Conservation (phyloP, 1,140 invertebrate genomes). For the Zaprionus nigranus region DNA sequence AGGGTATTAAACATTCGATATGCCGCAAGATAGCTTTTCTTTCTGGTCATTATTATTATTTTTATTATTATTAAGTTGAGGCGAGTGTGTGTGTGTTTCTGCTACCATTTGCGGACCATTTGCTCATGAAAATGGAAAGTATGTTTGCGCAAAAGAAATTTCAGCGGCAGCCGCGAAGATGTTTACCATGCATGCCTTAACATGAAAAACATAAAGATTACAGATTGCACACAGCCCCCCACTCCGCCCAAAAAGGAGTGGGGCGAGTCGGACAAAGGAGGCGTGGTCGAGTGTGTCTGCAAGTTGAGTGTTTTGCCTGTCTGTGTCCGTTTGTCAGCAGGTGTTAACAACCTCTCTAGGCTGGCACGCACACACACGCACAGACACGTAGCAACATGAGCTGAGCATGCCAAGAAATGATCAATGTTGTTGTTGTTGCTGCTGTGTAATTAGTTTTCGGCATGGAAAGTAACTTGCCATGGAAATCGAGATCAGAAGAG, state of each 20-base stretch:
- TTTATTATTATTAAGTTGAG: conserved; percentile 36
- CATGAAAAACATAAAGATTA: conserved; percentile 65
- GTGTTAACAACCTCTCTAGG: conserved; percentile 41
- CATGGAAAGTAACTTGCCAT: conserved; percentile 67
- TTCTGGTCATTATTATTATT: conserved; percentile 29
- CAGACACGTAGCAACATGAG: neutral
- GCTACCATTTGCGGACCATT: conserved; percentile 61
- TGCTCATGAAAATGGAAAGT: conserved; percentile 79
- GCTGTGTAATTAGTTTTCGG: conserved; percentile 61
- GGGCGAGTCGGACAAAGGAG: conserved; percentile 6
- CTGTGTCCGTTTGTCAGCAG: conserved; percentile 18
- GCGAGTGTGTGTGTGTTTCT: conserved; percentile 28
- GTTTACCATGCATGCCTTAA: conserved; percentile 79
- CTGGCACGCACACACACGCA: conserved; percentile 10
- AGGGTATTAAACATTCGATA: neutral
- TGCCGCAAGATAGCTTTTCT: neutral
- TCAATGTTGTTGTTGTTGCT: conserved; percentile 23
- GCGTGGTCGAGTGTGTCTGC: conserved; percentile 11
- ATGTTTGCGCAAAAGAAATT: conserved; percentile 74
- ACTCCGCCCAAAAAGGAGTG: too few species aligned
- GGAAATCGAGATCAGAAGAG: conserved; percentile 11
- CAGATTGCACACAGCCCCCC: conserved; percentile 1
- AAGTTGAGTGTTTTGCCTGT: neutral
- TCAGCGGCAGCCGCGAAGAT: conserved; percentile 53
- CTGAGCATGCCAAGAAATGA: conserved; percentile 32